Percentiles rank a stretch among this genome's conserved stretches.
Conservation (phyloP, 2,797 vertebrate genomes). For the Anguilla anguilla region DNA sequence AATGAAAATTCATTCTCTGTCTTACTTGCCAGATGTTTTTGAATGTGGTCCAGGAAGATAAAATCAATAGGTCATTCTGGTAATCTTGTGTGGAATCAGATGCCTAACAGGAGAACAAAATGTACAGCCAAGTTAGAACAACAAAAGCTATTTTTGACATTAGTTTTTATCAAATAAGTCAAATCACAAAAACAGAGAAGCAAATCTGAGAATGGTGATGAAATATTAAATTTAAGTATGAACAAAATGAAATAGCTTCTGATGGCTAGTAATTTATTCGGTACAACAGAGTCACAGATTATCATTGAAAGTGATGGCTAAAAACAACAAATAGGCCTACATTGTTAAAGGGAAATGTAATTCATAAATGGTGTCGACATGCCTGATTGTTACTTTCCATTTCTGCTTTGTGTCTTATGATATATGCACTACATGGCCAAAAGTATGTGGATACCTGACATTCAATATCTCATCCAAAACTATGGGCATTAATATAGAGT, state of each 20-base stretch:
- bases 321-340: too few relatives aligned
- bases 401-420: too few relatives aligned
- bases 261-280: too few relatives aligned
- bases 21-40: not conserved
- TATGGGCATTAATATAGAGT: too few relatives aligned
- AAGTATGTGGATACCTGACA: too few relatives aligned
- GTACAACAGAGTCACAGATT: too few relatives aligned
- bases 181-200: not conserved
- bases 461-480: too few relatives aligned
- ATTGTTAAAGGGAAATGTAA: too few relatives aligned
- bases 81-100: not conserved
- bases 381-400: too few relatives aligned
- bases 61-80: constrained; percentile 1
- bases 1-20: constrained; percentile 47
- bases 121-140: not conserved
- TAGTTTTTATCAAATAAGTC: not conserved
- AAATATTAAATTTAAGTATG: not conserved
- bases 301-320: not conserved
- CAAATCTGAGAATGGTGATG: not conserved
- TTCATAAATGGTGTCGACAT: too few relatives aligned
- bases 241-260: too few relatives aligned
- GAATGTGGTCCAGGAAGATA: not conserved
- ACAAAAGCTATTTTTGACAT: not conserved
- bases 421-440: too few relatives aligned
- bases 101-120: not conserved